Percentiles rank a stretch among this genome's conserved stretches.
These are phyloP conservation scores for Danio tinwini DNA, from an alignment of 2,797 vertebrate genomes.

Conservation along the genomic window DNA sequence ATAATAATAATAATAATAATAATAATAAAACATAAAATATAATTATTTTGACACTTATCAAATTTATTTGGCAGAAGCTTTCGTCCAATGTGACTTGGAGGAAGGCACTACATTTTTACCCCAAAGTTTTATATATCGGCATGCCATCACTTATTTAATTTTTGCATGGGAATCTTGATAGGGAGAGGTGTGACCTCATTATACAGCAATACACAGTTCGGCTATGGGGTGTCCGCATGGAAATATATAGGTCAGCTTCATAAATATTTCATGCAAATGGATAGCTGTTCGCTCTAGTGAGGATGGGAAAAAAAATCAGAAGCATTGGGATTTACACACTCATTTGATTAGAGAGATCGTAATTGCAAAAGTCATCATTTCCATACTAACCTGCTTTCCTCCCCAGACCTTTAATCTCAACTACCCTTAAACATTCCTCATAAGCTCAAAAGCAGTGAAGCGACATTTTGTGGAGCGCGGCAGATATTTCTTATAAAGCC, in stretches of 20 bases:
- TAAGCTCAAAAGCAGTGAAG: constrained; percentile 21
- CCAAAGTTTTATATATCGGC: constrained; percentile 26
- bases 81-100: too few relatives aligned
- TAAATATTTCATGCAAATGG: constrained; percentile 65
- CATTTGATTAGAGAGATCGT: constrained; percentile 60
- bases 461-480: constrained; percentile 37
- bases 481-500: constrained; percentile 50
- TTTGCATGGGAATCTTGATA: constrained; percentile 31
- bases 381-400: constrained; percentile 62
- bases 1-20: too few relatives aligned
- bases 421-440: constrained; percentile 43
- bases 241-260: constrained; percentile 62
- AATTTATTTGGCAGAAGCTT: too few relatives aligned
- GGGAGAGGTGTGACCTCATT: constrained; percentile 57
- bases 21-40: too few relatives aligned
- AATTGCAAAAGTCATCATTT: constrained; percentile 63
- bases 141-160: constrained; percentile 4
- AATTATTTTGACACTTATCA: too few relatives aligned
- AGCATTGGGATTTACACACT: constrained; percentile 56
- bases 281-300: constrained; percentile 55
- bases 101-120: too few relatives aligned
- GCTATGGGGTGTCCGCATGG: constrained; percentile 47
- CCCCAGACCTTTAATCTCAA: constrained; percentile 55
- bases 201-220: constrained; percentile 46
- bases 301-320: constrained; percentile 6